A percentile compares a stretch with the other conserved stretches of the same genome.
Conservation (phyloP, 2,888 invertebrate species). For the Phania funesta region DNA sequence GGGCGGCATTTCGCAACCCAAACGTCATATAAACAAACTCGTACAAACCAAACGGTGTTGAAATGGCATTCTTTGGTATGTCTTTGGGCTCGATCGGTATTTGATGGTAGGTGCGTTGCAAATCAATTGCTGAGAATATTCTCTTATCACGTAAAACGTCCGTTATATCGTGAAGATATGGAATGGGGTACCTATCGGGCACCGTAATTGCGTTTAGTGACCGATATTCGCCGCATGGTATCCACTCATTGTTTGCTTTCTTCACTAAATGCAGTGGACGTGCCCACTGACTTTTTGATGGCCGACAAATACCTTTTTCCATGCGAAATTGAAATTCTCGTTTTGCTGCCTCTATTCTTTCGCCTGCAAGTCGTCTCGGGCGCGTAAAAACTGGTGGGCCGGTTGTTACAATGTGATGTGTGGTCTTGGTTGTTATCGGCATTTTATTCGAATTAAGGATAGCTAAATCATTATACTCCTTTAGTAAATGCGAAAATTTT, state of each 20-base stretch:
- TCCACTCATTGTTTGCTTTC: background rate
- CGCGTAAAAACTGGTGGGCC: background rate
- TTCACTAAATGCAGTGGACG: background rate
- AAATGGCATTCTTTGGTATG: slow-evolving; percentile 42
- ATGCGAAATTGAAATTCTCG: background rate
- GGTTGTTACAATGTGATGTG: background rate
- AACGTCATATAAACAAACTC: slow-evolving; percentile 68
- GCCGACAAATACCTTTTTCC: background rate
- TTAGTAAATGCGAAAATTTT: background rate
- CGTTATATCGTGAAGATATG: background rate
- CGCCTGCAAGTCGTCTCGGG: background rate
- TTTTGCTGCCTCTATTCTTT: background rate
- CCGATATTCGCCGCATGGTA: slow-evolving; percentile 4
- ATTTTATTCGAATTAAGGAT: background rate
- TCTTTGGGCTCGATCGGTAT: slow-evolving; percentile 68
- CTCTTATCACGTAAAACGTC: background rate
- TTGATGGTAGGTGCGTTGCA: slow-evolving; percentile 10
- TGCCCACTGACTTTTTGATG: background rate
- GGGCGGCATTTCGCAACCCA: slow-evolving; percentile 19
- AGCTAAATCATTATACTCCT: background rate
- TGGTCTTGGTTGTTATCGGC: background rate
- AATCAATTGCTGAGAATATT: background rate
- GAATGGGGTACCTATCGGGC: background rate
- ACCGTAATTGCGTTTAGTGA: background rate
- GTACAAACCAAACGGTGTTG: slow-evolving; percentile 39